These are phyloP conservation scores for Lepidonotus clava DNA, from an alignment of 2,888 invertebrate genomes.

Conservation along the genomic window DNA sequence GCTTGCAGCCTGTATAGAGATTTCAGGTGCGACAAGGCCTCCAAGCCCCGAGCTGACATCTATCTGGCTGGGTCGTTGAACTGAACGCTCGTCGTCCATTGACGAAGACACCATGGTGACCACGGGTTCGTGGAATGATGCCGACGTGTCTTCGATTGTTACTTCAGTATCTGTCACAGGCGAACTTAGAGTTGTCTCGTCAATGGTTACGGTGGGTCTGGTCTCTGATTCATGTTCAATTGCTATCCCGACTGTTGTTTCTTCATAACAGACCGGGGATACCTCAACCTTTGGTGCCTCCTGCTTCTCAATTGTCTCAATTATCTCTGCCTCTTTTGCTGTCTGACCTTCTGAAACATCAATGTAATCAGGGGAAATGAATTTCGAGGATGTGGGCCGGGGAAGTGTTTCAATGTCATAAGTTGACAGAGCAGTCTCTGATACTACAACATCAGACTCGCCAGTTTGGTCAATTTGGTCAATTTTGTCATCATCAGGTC, in stretches of 20 bases:
- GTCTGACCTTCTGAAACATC: conserved; percentile 55
- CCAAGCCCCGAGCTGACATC: conserved; percentile 47
- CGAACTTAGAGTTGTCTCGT: conserved; percentile 33
- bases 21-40: conserved; percentile 58
- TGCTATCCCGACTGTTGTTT: conserved; percentile 46
- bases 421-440: conserved; percentile 45
- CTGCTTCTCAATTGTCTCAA: conserved; percentile 36
- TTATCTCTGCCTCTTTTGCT: conserved; percentile 17
- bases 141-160: background rate
- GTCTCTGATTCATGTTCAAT: background rate
- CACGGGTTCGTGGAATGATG: conserved; percentile 45
- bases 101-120: conserved; percentile 41
- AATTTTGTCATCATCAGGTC: conserved; percentile 56
- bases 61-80: conserved; percentile 11
- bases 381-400: conserved; percentile 7
- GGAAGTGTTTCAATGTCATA: conserved; percentile 31
- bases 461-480: conserved; percentile 48
- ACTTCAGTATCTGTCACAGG: background rate
- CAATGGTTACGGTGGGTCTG: background rate
- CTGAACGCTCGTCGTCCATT: background rate
- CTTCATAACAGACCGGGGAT: conserved; percentile 52
- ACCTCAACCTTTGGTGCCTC: background rate
- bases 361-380: conserved; percentile 51
- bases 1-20: conserved; percentile 65
- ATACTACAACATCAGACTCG: conserved; percentile 53